These are phyloP conservation scores for Uropsilus gracilis DNA, from an alignment of 2,113 vertebrate species.

Conservation along the genomic window DNA sequence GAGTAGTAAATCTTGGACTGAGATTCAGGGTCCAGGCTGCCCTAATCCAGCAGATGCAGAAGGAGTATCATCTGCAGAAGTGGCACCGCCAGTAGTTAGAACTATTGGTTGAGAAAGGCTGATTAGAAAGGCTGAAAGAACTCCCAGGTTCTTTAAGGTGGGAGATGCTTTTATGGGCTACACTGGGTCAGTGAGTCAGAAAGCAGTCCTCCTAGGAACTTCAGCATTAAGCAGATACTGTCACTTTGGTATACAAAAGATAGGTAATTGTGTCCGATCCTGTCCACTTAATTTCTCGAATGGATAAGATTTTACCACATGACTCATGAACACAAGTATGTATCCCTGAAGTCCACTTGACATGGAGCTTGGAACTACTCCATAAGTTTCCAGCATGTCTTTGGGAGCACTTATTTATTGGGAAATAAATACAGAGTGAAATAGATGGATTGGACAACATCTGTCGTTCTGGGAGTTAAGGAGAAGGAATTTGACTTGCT, in stretches of 20 bases:
- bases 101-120: neutral
- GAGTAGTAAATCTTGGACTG: neutral
- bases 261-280: neutral
- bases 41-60: neutral
- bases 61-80: neutral
- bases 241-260: neutral
- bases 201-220: neutral
- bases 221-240: neutral
- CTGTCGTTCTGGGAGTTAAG: conserved; percentile 58
- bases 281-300: neutral
- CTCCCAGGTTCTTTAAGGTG: neutral
- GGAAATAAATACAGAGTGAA: conserved; percentile 86
- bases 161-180: neutral
- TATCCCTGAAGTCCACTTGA: conserved; percentile 55
- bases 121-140: conserved; percentile 58
- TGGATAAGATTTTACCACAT: neutral
- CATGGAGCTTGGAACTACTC: conserved; percentile 49
- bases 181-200: neutral
- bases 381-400: conserved; percentile 75
- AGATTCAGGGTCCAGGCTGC: neutral
- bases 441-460: conserved; percentile 79
- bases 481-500: conserved; percentile 71
- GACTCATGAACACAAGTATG: conserved; percentile 73
- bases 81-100: neutral
- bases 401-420: conserved; percentile 85